A percentile compares a stretch with the other conserved stretches of the same genome.
Conservation (phyloP, 1,140 invertebrate species). For the Brachionus asplanchnoidis region DNA sequence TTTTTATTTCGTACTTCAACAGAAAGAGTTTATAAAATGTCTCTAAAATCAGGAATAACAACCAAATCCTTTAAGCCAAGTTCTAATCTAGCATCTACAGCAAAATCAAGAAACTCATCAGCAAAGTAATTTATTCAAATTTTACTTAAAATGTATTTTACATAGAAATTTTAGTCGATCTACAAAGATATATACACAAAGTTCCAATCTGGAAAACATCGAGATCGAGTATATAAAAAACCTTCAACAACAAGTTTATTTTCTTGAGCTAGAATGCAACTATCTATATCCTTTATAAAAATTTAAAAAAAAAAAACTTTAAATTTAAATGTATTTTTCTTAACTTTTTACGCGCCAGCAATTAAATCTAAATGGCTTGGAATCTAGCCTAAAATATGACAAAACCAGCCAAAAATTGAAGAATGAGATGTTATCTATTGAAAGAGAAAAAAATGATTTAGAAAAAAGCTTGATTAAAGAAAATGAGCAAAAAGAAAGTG, state of each 20-base stretch:
- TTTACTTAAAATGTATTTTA: too few relatives aligned
- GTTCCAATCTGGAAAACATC: conserved; percentile 45
- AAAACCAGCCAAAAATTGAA: conserved; percentile 22
- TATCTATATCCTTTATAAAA: conserved; percentile 55
- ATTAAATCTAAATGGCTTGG: neutral
- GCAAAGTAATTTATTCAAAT: neutral
- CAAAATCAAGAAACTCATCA: neutral
- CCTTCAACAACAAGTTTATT: conserved; percentile 57
- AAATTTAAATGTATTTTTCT: neutral
- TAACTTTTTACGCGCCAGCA: conserved; percentile 19
- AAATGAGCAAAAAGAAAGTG: conserved; percentile 26
- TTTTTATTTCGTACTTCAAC: neutral
- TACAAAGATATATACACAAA: neutral
- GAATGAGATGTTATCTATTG: neutral
- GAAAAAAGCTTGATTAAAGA: conserved; percentile 7
- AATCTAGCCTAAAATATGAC: neutral
- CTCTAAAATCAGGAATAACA: neutral
- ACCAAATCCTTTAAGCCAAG: conserved; percentile 6
- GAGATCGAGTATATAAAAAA: conserved; percentile 57
- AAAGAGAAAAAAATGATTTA: neutral
- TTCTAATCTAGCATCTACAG: neutral
- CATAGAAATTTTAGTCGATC: neutral
- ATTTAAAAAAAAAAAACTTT: neutral
- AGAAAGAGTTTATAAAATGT: neutral
- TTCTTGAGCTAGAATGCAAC: conserved; percentile 55